phyloP scores from a whole-genome alignment of 2,797 vertebrate genomes.

The Pseudomugil tenellus region DNA sequence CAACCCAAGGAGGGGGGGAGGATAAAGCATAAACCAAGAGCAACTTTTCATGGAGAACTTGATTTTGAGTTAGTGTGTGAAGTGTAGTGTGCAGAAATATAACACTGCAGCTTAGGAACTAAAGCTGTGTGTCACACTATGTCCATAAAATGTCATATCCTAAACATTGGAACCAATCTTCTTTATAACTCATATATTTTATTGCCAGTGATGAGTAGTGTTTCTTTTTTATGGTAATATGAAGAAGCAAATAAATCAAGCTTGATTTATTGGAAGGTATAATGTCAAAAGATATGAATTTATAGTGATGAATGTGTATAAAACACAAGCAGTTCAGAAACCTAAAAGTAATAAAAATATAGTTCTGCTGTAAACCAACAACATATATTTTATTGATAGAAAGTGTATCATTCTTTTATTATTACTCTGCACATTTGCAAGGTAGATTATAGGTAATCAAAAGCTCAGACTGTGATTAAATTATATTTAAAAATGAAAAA shows the following conservation, averaged over 20 bases:
- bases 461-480: background rate
- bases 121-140: slow-evolving; percentile 16
- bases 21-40: background rate
- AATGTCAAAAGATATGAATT: background rate
- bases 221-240: slow-evolving; percentile 15
- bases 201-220: background rate
- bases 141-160: slow-evolving; percentile 39
- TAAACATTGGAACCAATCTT: slow-evolving; percentile 16
- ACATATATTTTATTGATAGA: no score
- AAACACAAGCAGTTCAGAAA: background rate
- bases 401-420: no score
- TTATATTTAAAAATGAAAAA: background rate
- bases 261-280: background rate
- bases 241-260: slow-evolving; percentile 27
- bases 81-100: background rate
- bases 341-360: background rate
- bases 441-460: background rate
- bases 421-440: no score
- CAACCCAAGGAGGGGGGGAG: background rate
- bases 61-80: background rate
- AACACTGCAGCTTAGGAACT: slow-evolving; percentile 15
- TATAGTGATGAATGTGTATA: background rate
- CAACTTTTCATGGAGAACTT: slow-evolving; percentile 2
- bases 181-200: slow-evolving; percentile 23
- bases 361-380: no score